Evolutionary conservation across 2,797 vertebrate species (phyloP).

Genomic region (Catamblyrhynchus diadema): DNA sequence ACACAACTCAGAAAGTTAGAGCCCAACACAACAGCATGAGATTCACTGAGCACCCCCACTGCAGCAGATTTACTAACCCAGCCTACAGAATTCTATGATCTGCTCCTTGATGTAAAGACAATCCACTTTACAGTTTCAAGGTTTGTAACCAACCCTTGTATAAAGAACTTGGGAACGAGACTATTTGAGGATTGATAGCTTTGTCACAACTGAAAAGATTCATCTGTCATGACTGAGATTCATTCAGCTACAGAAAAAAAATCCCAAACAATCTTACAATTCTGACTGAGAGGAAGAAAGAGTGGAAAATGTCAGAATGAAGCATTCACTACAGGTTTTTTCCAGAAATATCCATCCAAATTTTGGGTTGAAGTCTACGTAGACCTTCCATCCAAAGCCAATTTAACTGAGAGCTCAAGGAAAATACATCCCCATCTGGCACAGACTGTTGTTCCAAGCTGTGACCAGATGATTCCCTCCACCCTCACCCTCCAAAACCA

Average conservation of each 20-base stretch:
- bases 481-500: slow-evolving; percentile 30
- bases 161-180: background rate
- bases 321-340: background rate
- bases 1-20: background rate
- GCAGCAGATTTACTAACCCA: background rate
- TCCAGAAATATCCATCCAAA: background rate
- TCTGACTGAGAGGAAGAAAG: background rate
- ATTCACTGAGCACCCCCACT: background rate
- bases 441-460: slow-evolving; percentile 6
- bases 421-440: slow-evolving; percentile 28
- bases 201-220: background rate
- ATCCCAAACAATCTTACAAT: background rate
- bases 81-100: background rate
- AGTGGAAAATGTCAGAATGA: background rate
- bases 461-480: slow-evolving; percentile 16
- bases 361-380: background rate
- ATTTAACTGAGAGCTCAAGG: slow-evolving; percentile 15
- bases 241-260: background rate
- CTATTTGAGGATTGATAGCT: background rate
- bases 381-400: slow-evolving; percentile 18
- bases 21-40: background rate
- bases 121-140: background rate
- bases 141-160: background rate
- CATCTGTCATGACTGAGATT: background rate
- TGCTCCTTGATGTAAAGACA: background rate